These are phyloP conservation scores for Chelon labrosus DNA, from an alignment of 2,797 vertebrate genomes.

Conservation along the genomic window DNA sequence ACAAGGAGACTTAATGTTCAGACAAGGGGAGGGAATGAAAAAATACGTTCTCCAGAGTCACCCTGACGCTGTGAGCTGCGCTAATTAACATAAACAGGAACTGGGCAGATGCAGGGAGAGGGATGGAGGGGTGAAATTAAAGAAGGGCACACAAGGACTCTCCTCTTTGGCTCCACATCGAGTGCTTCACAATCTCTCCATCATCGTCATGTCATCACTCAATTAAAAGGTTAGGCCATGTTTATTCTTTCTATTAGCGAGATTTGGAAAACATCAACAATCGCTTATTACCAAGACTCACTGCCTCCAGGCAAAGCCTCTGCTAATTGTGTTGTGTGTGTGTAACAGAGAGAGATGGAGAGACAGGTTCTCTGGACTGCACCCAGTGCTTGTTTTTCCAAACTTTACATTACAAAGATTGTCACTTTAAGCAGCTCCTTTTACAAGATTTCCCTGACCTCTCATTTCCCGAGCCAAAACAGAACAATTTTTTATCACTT, in stretches of 20 bases:
- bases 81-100: slow-evolving; percentile 74
- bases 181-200: slow-evolving; percentile 71
- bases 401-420: neutral
- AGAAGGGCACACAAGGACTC: slow-evolving; percentile 54
- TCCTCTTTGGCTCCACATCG: slow-evolving; percentile 50
- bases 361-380: slow-evolving; percentile 14
- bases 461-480: neutral
- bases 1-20: slow-evolving; percentile 3
- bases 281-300: slow-evolving; percentile 69
- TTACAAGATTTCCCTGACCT: neutral
- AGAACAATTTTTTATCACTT: neutral
- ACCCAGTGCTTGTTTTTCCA: slow-evolving; percentile 9
- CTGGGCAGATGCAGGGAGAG: slow-evolving; percentile 24
- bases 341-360: neutral
- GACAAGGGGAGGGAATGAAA: slow-evolving; percentile 8
- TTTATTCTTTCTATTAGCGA: slow-evolving; percentile 83
- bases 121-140: slow-evolving; percentile 58
- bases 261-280: slow-evolving; percentile 83
- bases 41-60: slow-evolving; percentile 17
- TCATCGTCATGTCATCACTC: slow-evolving; percentile 82
- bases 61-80: slow-evolving; percentile 10
- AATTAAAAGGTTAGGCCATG: slow-evolving; percentile 86
- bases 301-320: slow-evolving; percentile 60
- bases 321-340: slow-evolving; percentile 60
- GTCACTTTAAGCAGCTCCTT: neutral